A percentile compares a stretch with the other conserved stretches of the same genome.
Conservation (phyloP, 2,113 vertebrate genomes). For the Petroica traversi region DNA sequence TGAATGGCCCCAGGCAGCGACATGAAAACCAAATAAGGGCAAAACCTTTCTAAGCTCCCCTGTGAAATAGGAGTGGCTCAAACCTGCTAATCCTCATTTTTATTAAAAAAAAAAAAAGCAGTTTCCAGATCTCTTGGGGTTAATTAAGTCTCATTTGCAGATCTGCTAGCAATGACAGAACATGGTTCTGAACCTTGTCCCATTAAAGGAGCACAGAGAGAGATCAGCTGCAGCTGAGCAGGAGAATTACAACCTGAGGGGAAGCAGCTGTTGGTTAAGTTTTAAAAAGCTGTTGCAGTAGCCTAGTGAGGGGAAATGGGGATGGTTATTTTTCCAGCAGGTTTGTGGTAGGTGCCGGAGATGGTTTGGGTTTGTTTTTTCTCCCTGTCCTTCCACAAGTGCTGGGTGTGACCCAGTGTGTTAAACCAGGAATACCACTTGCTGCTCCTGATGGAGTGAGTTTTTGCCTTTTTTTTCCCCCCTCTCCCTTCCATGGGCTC, state of each 20-base stretch:
- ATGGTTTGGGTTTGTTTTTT: background rate
- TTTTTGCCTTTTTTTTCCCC: background rate
- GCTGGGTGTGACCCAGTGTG: background rate
- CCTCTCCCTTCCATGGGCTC: background rate
- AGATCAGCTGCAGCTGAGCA: background rate
- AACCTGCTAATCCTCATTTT: background rate
- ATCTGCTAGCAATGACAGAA: background rate
- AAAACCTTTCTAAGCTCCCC: background rate
- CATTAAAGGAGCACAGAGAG: background rate
- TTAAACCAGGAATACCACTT: background rate
- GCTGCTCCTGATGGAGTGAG: background rate
- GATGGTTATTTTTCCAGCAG: accelerated
- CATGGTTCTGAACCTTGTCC: background rate
- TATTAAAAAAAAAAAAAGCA: background rate
- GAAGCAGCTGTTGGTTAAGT: background rate
- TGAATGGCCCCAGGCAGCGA: background rate
- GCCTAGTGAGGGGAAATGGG: accelerated
- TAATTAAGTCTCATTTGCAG: background rate
- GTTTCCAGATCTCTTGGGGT: background rate
- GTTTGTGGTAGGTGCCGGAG: accelerated
- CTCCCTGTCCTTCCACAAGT: background rate
- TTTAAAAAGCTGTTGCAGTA: background rate
- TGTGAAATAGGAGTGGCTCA: background rate
- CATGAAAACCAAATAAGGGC: background rate
- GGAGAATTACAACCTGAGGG: background rate